Evolutionary conservation across 2,888 invertebrate genomes (phyloP), one percentile per base, ranked within the genome.

Genomic region (Theodoxus fluviatilis): DNA sequence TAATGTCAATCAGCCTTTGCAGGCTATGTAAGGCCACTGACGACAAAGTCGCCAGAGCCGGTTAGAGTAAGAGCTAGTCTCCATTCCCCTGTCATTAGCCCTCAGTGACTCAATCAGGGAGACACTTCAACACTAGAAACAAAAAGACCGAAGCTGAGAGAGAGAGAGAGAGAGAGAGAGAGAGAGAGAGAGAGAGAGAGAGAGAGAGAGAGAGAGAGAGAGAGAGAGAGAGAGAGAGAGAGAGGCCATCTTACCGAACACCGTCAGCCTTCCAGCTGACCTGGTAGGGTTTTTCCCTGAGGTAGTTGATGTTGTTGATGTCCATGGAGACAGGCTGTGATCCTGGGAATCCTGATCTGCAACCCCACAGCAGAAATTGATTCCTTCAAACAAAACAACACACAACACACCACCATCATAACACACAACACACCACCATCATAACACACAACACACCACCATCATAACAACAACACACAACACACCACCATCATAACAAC

Each of bases 251-350:
- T 84, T 85, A 94, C 93, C 95, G 92, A 40, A 94, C 94, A 47
- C 99, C 99, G 87, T 99, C 99, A 12, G 99, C 99, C 86, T 99
- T 99, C 99, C 99, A 99, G 1, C 98, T 98, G 0, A 99, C 98
- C 85, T 93, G 91, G 84, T 99, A 99, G 0, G 94, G 94, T 83
- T 94, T 94, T 76, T 92, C 88, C 38, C 91, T 89, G 2, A 99
- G 88, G 15, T 93, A 89, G 67, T 87, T 86, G 63, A 99, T 89
- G 87, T 99, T 99, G 0, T 90, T 84, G 1, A 89, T 88, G 83
- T 95, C 94, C 96, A 99, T 96, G 0, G 98, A 98, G 0, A 99
- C 96, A 0, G 99, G 99, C 84, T 99, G 99, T 1, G 93, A 92
- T 0, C 99, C 99, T 0, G 98, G 98, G 88, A 99, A 99, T 0